Evolutionary conservation across 2,113 vertebrate genomes (phyloP).

Genomic region (Prunella fulvescens): DNA sequence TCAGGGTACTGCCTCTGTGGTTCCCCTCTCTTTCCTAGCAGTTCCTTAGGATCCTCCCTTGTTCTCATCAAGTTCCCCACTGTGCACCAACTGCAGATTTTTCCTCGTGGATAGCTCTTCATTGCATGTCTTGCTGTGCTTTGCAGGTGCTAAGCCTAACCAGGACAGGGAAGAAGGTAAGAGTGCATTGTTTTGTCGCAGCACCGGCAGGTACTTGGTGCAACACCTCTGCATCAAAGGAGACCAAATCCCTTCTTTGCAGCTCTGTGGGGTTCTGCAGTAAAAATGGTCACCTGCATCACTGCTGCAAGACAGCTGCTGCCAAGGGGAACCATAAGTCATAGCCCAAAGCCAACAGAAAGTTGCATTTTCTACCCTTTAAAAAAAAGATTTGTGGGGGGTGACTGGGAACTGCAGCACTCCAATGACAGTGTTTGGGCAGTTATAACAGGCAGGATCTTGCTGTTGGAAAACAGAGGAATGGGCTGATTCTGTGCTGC

Average conservation of each 20-base stretch:
- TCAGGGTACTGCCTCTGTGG: neutral
- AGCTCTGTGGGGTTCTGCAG: neutral
- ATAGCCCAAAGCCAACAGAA: neutral
- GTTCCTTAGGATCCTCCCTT: neutral
- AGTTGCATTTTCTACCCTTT: neutral
- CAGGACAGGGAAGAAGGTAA: constrained; percentile 40
- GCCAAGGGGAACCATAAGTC: neutral
- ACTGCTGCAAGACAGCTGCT: neutral
- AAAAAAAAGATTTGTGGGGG: rapidly evolving
- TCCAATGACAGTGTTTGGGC: neutral
- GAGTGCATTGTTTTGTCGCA: neutral
- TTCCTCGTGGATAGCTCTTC: neutral
- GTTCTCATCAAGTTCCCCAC: neutral
- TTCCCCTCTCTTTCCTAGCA: neutral
- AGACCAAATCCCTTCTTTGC: neutral
- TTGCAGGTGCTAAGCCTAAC: constrained; percentile 55
- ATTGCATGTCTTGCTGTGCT: constrained; percentile 36
- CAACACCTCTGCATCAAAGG: neutral
- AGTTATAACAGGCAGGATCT: neutral
- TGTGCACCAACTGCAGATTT: neutral
- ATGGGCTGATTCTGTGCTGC: neutral
- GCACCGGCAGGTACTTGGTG: neutral
- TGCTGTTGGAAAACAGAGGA: neutral
- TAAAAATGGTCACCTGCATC: neutral
- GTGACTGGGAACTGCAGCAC: neutral